Percentiles rank a stretch among this genome's conserved stretches.
These are phyloP conservation scores for Lasiurus borealis DNA, from an alignment of 2,113 vertebrate species.

Conservation along the genomic window DNA sequence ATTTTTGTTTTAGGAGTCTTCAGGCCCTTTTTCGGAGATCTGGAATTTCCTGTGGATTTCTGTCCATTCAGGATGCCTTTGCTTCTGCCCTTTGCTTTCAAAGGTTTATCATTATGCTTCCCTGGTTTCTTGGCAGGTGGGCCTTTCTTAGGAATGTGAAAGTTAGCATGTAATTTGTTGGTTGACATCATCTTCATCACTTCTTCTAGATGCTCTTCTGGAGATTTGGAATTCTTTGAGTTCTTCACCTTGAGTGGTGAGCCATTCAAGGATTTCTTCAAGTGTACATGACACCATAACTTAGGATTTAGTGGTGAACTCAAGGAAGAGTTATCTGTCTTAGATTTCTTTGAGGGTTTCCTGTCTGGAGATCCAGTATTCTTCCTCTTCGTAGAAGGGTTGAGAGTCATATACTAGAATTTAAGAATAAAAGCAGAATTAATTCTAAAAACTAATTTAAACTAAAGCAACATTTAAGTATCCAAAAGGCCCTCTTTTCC, in stretches of 20 bases:
- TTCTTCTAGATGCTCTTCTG: constrained; percentile 89
- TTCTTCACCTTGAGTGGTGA: constrained; percentile 96
- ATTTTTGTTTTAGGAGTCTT: constrained; percentile 94
- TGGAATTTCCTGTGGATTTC: constrained; percentile 88
- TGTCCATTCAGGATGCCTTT: constrained; percentile 92
- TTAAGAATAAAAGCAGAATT: constrained; percentile 73
- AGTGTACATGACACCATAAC: constrained; percentile 95
- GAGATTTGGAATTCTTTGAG: constrained; percentile 91
- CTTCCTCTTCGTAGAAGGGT: constrained; percentile 94
- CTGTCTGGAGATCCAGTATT: constrained; percentile 92
- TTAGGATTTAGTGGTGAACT: constrained; percentile 92
- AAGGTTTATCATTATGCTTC: constrained; percentile 83
- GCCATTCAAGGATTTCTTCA: constrained; percentile 92
- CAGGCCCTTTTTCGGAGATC: constrained; percentile 92
- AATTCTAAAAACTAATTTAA: constrained; percentile 62
- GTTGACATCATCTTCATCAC: constrained; percentile 89
- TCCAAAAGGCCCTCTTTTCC: constrained; percentile 15
- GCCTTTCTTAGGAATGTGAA: constrained; percentile 87
- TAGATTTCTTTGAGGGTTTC: constrained; percentile 92
- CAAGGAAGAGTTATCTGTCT: constrained; percentile 88
- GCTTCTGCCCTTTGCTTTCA: constrained; percentile 88
- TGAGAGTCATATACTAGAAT: constrained; percentile 95
- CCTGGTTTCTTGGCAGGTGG: constrained; percentile 79
- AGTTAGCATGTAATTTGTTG: constrained; percentile 85
- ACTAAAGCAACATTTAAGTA: constrained; percentile 42